A percentile compares a stretch with the other conserved stretches of the same genome.
phyloP scores from a whole-genome alignment of 2,797 vertebrate genomes.

The Gymnodraco acuticeps region DNA sequence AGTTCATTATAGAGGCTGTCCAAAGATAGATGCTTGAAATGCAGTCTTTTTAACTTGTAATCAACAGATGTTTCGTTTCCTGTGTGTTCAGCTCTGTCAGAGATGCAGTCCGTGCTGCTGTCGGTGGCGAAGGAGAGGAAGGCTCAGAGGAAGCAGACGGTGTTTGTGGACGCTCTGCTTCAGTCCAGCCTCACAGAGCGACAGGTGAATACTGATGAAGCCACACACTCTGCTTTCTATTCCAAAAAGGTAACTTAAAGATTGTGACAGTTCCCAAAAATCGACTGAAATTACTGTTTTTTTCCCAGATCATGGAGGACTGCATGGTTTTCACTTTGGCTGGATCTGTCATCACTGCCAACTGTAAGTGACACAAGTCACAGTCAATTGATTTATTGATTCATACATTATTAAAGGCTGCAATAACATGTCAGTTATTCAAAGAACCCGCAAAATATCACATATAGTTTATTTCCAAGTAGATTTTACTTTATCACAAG shows the following conservation, averaged over 20 bases:
- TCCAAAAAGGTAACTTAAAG: not conserved
- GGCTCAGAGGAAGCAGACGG: constrained; percentile 79
- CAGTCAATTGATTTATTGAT: not conserved
- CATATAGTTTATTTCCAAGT: too few species aligned
- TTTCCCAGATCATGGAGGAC: constrained; percentile 92
- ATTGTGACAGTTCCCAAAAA: not conserved
- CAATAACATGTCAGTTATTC: too few species aligned
- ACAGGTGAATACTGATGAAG: constrained; percentile 84
- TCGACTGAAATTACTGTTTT: not conserved
- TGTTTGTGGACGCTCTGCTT: constrained; percentile 91
- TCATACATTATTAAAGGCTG: not conserved
- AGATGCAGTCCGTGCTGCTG: constrained; percentile 92
- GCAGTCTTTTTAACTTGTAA: not conserved
- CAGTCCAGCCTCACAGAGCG: constrained; percentile 91
- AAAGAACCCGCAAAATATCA: too few species aligned
- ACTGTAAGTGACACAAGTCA: constrained; percentile 85
- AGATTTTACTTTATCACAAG: too few species aligned
- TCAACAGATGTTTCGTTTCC: not conserved
- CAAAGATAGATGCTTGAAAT: not conserved
- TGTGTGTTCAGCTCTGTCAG: constrained; percentile 85
- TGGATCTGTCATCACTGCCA: constrained; percentile 93
- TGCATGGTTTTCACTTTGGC: constrained; percentile 96
- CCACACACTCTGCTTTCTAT: not conserved
- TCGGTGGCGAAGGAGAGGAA: constrained; percentile 89
- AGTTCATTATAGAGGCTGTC: constrained; percentile 3